These are phyloP conservation scores for Gadopsis marmoratus DNA, from an alignment of 2,797 vertebrate species.

Conservation along the genomic window DNA sequence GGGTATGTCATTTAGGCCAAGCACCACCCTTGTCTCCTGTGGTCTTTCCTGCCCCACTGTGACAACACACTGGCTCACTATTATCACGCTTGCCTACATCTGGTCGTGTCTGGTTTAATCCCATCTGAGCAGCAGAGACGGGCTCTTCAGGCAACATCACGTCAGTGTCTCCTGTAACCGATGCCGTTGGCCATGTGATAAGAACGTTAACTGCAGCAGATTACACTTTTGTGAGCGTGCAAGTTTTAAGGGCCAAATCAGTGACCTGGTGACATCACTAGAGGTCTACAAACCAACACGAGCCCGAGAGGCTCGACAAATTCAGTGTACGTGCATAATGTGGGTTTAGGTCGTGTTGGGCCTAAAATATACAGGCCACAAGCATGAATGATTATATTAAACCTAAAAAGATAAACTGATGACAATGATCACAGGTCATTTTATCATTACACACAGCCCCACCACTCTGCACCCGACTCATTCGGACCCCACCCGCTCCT, in stretches of 20 bases:
- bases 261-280: background rate
- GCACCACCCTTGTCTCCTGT: background rate
- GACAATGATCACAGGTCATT: background rate
- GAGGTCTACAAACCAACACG: background rate
- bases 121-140: conserved; percentile 10
- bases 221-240: background rate
- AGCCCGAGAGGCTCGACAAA: background rate
- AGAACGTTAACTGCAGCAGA: conserved; percentile 12
- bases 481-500: background rate
- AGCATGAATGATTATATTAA: background rate
- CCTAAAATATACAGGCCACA: background rate
- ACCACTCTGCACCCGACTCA: background rate
- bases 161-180: conserved; percentile 33
- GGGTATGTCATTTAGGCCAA: conserved; percentile 13
- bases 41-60: conserved; percentile 30
- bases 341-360: background rate
- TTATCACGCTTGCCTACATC: conserved; percentile 41
- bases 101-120: conserved; percentile 37
- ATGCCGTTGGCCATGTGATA: conserved; percentile 48
- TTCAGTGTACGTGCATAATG: background rate
- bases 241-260: background rate
- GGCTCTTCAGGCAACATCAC: conserved; percentile 7
- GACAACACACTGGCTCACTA: conserved; percentile 27
- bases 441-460: background rate
- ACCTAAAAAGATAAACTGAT: background rate